Evolutionary conservation across 2,888 invertebrate species (phyloP).

Genomic region (Mamestra brassicae): DNA sequence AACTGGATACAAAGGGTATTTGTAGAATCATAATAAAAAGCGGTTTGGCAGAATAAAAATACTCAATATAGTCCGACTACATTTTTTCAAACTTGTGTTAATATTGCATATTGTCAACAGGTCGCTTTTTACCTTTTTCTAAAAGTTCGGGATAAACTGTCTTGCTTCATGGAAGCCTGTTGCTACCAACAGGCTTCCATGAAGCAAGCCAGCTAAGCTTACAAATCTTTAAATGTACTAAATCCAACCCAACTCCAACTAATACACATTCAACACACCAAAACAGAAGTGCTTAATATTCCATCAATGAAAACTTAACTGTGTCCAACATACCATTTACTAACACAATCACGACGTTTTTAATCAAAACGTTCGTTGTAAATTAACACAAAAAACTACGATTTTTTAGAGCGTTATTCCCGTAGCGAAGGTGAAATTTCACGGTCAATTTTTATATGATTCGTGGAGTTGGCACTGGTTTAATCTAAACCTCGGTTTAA

Average conservation of each 20-base stretch:
- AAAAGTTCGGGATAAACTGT: not conserved
- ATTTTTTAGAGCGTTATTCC: conserved; percentile 75
- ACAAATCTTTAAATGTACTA: not conserved
- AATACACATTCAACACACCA: not conserved
- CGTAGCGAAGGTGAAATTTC: conserved; percentile 87
- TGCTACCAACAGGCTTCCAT: too few relatives aligned
- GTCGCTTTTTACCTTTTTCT: not conserved
- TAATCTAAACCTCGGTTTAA: conserved; percentile 86
- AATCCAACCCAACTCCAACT: not conserved
- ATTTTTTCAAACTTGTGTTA: not conserved
- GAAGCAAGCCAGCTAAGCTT: too few relatives aligned
- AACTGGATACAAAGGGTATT: conserved; percentile 54
- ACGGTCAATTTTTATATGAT: conserved; percentile 89
- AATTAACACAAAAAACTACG: conserved; percentile 72
- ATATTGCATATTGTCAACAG: too few relatives aligned
- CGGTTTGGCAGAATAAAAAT: conserved; percentile 15
- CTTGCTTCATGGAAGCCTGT: not conserved
- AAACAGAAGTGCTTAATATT: conserved; percentile 19
- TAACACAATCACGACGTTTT: conserved; percentile 39
- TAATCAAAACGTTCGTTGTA: conserved; percentile 59
- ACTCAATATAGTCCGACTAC: not conserved
- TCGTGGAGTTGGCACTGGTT: conserved; percentile 88
- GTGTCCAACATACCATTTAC: conserved; percentile 36
- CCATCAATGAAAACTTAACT: conserved; percentile 44
- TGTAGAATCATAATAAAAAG: conserved; percentile 46